Conservation (phyloP, 1,140 invertebrate genomes). For the Aphaenogaster rudis region DNA sequence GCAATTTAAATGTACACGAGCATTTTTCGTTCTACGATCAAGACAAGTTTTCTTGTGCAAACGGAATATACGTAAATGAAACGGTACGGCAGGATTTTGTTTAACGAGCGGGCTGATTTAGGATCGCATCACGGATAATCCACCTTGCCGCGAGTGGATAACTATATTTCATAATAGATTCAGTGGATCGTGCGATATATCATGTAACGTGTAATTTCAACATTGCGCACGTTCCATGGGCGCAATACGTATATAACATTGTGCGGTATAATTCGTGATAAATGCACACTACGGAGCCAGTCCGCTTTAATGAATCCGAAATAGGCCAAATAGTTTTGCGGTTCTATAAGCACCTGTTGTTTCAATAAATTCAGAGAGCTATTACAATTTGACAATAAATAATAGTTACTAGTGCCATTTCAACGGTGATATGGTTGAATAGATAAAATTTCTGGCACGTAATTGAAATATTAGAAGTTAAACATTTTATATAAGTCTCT, state of each 20-base stretch:
- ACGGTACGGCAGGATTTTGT: slow-evolving; percentile 13
- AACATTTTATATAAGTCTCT: not conserved
- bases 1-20: not conserved
- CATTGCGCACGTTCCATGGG: slow-evolving; percentile 29
- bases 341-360: slow-evolving; percentile 13
- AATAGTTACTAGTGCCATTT: not conserved
- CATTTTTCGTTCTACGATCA: not conserved
- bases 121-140: slow-evolving; percentile 30
- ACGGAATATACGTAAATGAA: not conserved
- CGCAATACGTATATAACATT: slow-evolving; percentile 22
- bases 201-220: slow-evolving; percentile 48
- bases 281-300: not conserved
- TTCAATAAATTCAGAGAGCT: slow-evolving; percentile 30
- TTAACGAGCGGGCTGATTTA: slow-evolving; percentile 48
- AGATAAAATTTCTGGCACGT: slow-evolving; percentile 1
- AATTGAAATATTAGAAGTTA: not conserved
- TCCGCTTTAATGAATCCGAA: slow-evolving; percentile 45
- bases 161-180: slow-evolving; percentile 56
- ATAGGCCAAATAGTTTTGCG: not conserved
- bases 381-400: slow-evolving; percentile 36
- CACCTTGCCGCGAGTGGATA: slow-evolving; percentile 37
- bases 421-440: not conserved
- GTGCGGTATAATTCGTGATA: slow-evolving; percentile 47
- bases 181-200: slow-evolving; percentile 42
- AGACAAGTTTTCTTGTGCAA: not conserved